phyloP scores from a whole-genome alignment of 2,113 vertebrate genomes.

The Atrichornis clamosus region DNA sequence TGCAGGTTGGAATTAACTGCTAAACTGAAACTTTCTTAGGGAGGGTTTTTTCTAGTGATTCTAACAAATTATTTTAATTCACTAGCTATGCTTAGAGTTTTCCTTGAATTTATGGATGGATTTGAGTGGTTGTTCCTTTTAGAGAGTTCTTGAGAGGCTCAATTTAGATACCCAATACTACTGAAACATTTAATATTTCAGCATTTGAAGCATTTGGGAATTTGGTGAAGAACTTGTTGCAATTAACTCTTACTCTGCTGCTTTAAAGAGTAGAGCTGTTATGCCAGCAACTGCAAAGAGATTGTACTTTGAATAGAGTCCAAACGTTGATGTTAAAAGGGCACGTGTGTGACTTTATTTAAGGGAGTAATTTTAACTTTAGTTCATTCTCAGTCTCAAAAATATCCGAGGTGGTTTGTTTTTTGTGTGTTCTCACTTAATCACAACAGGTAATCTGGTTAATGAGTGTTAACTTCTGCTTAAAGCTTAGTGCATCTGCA shows the following conservation, averaged over 20 bases:
- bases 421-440: conserved; percentile 63
- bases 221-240: conserved; percentile 38
- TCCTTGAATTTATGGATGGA: not conserved
- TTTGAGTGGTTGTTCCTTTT: not conserved
- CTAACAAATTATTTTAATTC: conserved; percentile 11
- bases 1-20: conserved; percentile 75
- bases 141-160: not conserved
- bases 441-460: conserved; percentile 75
- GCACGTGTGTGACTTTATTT: not conserved
- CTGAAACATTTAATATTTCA: conserved; percentile 14
- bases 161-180: not conserved
- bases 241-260: not conserved
- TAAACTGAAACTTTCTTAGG: conserved; percentile 69
- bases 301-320: not conserved
- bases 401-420: conserved; percentile 58
- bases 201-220: conserved; percentile 2
- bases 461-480: conserved; percentile 73
- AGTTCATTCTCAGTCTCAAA: conserved; percentile 36
- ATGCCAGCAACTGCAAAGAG: not conserved
- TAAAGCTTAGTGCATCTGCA: conserved; percentile 67
- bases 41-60: not conserved
- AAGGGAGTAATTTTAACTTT: conserved; percentile 41
- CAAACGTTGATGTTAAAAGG: not conserved
- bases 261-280: not conserved
- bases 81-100: not conserved